Conservation (phyloP, 2,113 vertebrate species). For the Mustela nigripes region DNA sequence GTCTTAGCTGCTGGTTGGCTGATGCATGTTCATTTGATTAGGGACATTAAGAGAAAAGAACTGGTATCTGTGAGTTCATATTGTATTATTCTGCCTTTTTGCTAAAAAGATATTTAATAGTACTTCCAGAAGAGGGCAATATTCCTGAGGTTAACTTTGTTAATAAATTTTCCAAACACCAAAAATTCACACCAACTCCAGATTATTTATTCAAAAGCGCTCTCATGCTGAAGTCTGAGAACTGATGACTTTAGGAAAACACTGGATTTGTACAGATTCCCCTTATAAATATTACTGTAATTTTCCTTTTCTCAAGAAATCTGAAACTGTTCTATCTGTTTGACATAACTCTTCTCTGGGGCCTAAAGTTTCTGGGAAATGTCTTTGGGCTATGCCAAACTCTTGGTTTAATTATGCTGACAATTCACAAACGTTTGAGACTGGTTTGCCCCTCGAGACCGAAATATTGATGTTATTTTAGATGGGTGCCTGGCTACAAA, state of each 20-base stretch:
- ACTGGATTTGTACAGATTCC: constrained; percentile 71
- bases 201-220: constrained; percentile 74
- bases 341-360: constrained; percentile 75
- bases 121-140: constrained; percentile 62
- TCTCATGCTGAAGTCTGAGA: constrained; percentile 61
- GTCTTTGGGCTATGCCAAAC: constrained; percentile 68
- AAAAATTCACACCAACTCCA: constrained; percentile 67
- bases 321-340: constrained; percentile 78
- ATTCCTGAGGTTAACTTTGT: constrained; percentile 59
- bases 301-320: constrained; percentile 78
- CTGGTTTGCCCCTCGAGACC: constrained; percentile 61
- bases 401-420: constrained; percentile 72
- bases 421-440: constrained; percentile 62
- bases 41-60: neutral
- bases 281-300: constrained; percentile 76
- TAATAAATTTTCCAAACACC: constrained; percentile 73
- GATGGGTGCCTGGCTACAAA: constrained; percentile 68
- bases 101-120: constrained; percentile 5
- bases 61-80: neutral
- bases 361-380: constrained; percentile 78
- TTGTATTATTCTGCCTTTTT: neutral
- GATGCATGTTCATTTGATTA: neutral
- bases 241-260: constrained; percentile 74
- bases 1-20: neutral
- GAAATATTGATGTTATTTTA: constrained; percentile 74